Conservation (phyloP, 64 coral and sea anemone species). For the Catalaphyllia jardinei region DNA sequence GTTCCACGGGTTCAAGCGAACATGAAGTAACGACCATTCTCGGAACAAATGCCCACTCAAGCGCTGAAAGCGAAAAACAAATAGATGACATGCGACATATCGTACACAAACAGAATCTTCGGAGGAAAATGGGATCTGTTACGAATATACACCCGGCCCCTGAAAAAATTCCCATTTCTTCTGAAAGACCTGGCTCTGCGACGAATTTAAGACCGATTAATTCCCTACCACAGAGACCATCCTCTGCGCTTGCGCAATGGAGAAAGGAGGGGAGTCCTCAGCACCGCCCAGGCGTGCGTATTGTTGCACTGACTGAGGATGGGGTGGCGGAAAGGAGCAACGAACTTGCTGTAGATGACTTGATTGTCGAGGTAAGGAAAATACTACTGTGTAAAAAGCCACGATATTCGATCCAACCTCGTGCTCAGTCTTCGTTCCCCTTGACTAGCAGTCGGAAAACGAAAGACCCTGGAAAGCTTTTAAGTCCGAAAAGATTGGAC, state of each 20-base stretch:
- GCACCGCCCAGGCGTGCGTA: slow-evolving; percentile 72
- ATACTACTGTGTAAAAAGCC: too few relatives aligned
- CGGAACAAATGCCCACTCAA: neutral
- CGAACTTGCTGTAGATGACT: slow-evolving; percentile 54
- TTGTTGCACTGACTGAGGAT: slow-evolving; percentile 76
- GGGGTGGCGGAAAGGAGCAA: slow-evolving; percentile 53
- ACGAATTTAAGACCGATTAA: slow-evolving; percentile 4
- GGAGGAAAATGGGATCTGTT: neutral
- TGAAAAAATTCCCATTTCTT: slow-evolving; percentile 25
- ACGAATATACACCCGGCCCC: neutral
- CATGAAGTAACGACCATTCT: slow-evolving; percentile 20
- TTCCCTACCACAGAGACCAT: slow-evolving; percentile 29
- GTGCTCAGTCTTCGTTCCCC: neutral
- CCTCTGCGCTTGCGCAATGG: slow-evolving; percentile 71
- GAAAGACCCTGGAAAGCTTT: neutral
- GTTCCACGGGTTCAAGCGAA: neutral
- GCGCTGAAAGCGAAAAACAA: neutral
- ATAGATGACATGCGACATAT: slow-evolving; percentile 38
- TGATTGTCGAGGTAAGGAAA: slow-evolving; percentile 88
- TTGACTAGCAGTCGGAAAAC: neutral
- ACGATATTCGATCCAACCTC: too few relatives aligned
- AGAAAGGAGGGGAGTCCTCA: slow-evolving; percentile 46
- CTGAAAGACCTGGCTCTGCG: slow-evolving; percentile 31
- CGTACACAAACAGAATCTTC: slow-evolving; percentile 43
- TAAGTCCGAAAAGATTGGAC: too few relatives aligned